phyloP scores from a whole-genome alignment of 2,113 vertebrate species.

The Ictidomys tridecemlineatus region DNA sequence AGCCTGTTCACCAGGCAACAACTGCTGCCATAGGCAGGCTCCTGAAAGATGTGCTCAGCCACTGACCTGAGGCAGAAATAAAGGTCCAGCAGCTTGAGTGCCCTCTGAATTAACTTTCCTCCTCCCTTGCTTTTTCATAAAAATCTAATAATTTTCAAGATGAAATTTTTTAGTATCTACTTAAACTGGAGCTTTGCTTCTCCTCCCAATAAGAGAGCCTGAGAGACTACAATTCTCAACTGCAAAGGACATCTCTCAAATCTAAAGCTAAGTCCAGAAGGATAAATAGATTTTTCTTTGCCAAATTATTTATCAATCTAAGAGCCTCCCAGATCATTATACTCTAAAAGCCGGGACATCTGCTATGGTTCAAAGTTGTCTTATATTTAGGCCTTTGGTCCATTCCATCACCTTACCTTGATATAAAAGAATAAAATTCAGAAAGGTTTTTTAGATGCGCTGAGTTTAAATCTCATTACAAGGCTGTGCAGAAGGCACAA shows the following conservation, averaged over 20 bases:
- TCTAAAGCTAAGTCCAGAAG: background rate
- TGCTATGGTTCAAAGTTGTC: background rate
- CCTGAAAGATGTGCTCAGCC: constrained; percentile 13
- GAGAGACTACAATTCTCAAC: background rate
- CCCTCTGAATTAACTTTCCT: background rate
- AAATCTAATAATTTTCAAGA: background rate
- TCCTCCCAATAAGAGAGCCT: background rate
- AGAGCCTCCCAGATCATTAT: background rate
- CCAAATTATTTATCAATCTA: background rate
- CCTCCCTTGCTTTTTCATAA: background rate
- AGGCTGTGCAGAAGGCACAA: background rate
- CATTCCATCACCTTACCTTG: background rate
- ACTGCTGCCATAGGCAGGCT: background rate
- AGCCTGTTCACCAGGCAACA: constrained; percentile 1
- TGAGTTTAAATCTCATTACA: constrained; percentile 26
- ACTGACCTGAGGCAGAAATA: background rate
- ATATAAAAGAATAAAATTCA: background rate
- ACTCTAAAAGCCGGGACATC: background rate
- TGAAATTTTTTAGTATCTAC: background rate
- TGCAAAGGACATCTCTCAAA: background rate
- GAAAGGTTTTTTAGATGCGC: background rate
- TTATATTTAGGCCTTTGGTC: background rate
- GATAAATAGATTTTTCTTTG: background rate
- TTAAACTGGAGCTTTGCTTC: background rate
- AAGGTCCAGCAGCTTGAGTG: background rate